phyloP scores from a whole-genome alignment of 2,888 invertebrate genomes.

The Leptura quadrifasciata region DNA sequence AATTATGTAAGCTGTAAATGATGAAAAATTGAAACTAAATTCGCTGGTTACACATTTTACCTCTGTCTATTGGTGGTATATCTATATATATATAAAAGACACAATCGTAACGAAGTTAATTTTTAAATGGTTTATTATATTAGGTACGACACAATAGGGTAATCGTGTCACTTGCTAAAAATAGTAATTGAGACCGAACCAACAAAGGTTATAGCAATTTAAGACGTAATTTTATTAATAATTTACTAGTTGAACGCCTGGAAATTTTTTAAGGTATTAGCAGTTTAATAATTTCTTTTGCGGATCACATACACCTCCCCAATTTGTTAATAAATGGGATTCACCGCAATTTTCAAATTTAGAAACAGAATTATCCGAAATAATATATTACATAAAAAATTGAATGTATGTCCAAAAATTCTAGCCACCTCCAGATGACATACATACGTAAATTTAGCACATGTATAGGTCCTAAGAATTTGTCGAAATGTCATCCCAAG shows the following conservation, averaged over 20 bases:
- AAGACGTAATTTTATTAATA: slow-evolving; percentile 27
- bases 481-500: too few relatives aligned
- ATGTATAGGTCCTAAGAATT: too few relatives aligned
- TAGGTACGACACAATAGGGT: slow-evolving; percentile 28
- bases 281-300: background rate
- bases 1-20: background rate
- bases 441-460: too few relatives aligned
- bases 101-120: slow-evolving; percentile 22
- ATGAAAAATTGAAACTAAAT: background rate
- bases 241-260: background rate
- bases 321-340: background rate
- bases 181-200: slow-evolving; percentile 26
- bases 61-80: background rate
- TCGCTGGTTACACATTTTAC: background rate
- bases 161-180: slow-evolving; percentile 31
- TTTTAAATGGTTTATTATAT: slow-evolving; percentile 23
- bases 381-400: too few relatives aligned
- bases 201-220: slow-evolving; percentile 28
- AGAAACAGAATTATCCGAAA: background rate
- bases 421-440: too few relatives aligned
- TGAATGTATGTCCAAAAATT: too few relatives aligned
- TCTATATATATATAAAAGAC: background rate
- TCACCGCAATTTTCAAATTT: background rate
- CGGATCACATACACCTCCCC: background rate
- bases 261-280: slow-evolving; percentile 6